A percentile compares a stretch with the other conserved stretches of the same genome.
phyloP scores from a whole-genome alignment of 2,888 invertebrate genomes.

The Epiblema foenella region DNA sequence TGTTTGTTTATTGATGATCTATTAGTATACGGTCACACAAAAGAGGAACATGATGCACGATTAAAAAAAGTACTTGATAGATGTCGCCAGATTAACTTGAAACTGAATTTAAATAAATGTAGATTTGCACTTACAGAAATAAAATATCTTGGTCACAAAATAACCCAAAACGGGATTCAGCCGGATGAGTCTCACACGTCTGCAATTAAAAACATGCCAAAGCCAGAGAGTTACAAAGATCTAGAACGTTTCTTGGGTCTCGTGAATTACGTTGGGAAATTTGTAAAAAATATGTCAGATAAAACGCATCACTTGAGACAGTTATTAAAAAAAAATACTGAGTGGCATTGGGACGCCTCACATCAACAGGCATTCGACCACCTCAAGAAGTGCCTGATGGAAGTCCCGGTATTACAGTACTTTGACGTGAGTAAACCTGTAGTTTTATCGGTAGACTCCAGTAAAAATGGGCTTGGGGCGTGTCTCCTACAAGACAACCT shows the following conservation, averaged over 20 bases:
- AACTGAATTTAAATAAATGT: conserved; percentile 1
- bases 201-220: background rate
- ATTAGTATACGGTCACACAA: background rate
- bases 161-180: background rate
- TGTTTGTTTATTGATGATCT: conserved; percentile 5
- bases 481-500: no score
- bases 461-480: no score
- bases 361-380: conserved; percentile 5
- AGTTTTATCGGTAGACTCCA: no score
- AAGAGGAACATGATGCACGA: background rate
- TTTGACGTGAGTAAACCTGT: no score
- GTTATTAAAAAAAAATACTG: background rate
- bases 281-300: conserved; percentile 14
- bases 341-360: no score
- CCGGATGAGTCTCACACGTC: conserved; percentile 16
- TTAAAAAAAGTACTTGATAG: conserved; percentile 1
- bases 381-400: background rate
- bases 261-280: conserved; percentile 8
- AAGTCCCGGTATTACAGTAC: conserved; percentile 20
- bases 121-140: conserved; percentile 3
- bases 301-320: background rate
- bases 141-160: conserved; percentile 6
- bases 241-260: conserved; percentile 9
- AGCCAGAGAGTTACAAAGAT: conserved; percentile 1
- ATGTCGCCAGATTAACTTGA: conserved; percentile 7